Percentiles rank a stretch among this genome's conserved stretches.
These are phyloP conservation scores for Campoletis raptor DNA, from an alignment of 2,888 invertebrate genomes.

Conservation along the genomic window DNA sequence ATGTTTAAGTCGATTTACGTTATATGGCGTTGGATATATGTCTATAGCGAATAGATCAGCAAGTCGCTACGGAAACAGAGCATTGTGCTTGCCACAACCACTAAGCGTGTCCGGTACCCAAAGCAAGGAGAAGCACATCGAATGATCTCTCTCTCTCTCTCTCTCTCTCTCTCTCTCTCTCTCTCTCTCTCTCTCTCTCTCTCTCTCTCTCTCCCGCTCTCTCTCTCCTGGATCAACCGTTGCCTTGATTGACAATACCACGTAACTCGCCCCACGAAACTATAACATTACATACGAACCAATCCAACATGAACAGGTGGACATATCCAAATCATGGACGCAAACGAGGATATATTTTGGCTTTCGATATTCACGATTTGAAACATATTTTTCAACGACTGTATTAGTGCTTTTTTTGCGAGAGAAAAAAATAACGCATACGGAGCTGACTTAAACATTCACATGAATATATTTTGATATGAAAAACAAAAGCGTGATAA, in stretches of 20 bases:
- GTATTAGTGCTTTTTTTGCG: not conserved
- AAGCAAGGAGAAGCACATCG: constrained; percentile 29
- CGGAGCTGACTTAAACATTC: not conserved
- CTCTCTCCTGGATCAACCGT: constrained; percentile 65
- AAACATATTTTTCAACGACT: not conserved
- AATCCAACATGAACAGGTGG: not conserved
- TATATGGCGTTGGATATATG: constrained; percentile 45
- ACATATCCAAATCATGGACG: constrained; percentile 20
- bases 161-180: too few species aligned
- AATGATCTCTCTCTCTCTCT: constrained; percentile 26
- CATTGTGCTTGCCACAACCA: constrained; percentile 44
- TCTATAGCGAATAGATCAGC: constrained; percentile 53
- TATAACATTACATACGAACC: not conserved
- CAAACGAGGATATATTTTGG: constrained; percentile 27
- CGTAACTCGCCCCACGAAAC: constrained; percentile 7
- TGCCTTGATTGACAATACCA: constrained; percentile 71
- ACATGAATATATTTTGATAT: too few species aligned
- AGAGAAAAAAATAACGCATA: not conserved
- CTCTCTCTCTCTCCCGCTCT: not conserved
- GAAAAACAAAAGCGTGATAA: too few species aligned
- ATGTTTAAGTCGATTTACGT: not conserved
- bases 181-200: too few species aligned
- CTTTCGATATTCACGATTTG: not conserved
- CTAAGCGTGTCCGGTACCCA: constrained; percentile 35
- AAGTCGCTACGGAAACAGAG: constrained; percentile 40